Evolutionary conservation across 2,888 invertebrate genomes (phyloP).

Genomic region (Tipula helvola): DNA sequence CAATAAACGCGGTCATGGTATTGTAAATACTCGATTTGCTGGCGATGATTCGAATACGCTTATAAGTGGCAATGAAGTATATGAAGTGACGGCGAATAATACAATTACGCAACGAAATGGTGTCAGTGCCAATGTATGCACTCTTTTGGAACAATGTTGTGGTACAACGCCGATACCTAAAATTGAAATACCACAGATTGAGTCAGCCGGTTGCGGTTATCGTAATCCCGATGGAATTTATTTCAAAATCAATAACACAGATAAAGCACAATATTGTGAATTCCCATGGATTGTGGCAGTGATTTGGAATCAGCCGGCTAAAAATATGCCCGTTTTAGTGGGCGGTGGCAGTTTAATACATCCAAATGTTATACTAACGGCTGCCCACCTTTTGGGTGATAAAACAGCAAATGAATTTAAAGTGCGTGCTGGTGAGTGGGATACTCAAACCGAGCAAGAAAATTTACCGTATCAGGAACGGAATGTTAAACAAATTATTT

Average conservation of each 20-base stretch:
- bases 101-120: background rate
- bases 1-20: background rate
- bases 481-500: conserved; percentile 40
- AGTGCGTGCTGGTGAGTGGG: conserved; percentile 70
- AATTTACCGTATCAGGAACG: conserved; percentile 57
- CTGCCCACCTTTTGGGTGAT: conserved; percentile 57
- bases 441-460: conserved; percentile 60
- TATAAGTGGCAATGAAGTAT: background rate
- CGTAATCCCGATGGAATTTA: conserved; percentile 62
- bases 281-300: conserved; percentile 43
- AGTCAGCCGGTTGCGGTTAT: conserved; percentile 46
- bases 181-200: conserved; percentile 37
- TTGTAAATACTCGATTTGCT: background rate
- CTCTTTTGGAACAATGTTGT: conserved; percentile 28
- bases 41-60: background rate
- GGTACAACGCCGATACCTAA: conserved; percentile 21
- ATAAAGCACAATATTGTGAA: conserved; percentile 47
- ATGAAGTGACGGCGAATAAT: background rate
- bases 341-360: conserved; percentile 32
- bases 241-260: conserved; percentile 46
- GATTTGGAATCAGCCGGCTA: conserved; percentile 22
- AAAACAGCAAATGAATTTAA: conserved; percentile 24
- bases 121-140: background rate
- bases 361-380: conserved; percentile 47
- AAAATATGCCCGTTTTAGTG: conserved; percentile 34